Percentiles rank a stretch among this genome's conserved stretches.
These are phyloP conservation scores for Tyto alba DNA, from an alignment of 2,113 vertebrate species.

Conservation along the genomic window DNA sequence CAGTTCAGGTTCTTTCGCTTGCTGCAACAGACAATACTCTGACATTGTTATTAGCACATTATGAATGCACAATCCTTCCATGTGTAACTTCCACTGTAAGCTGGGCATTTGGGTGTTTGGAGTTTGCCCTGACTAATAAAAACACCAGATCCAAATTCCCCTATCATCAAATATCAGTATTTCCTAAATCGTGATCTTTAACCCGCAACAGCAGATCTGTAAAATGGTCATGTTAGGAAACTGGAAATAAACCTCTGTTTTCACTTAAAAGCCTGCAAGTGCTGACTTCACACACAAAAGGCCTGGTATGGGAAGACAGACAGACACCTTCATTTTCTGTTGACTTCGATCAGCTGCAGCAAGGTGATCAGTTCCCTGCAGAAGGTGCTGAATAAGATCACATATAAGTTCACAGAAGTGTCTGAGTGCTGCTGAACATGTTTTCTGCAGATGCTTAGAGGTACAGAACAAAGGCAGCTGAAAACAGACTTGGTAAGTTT, in stretches of 20 bases:
- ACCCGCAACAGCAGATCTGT: neutral
- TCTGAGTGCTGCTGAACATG: neutral
- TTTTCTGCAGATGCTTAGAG: constrained; percentile 13
- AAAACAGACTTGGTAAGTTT: constrained; percentile 26
- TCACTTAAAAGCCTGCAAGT: neutral
- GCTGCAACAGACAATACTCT: constrained; percentile 2
- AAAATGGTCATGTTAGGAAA: neutral
- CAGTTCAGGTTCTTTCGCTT: neutral
- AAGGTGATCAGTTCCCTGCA: neutral
- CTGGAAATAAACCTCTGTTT: neutral
- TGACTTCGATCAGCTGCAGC: neutral
- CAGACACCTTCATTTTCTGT: neutral
- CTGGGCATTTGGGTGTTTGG: neutral
- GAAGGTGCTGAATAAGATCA: neutral
- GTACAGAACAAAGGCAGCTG: constrained; percentile 23
- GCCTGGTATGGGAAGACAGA: neutral
- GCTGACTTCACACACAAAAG: neutral
- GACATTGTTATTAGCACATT: neutral
- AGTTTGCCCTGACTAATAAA: neutral
- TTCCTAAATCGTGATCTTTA: neutral
- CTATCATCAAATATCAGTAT: neutral
- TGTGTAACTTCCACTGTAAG: neutral
- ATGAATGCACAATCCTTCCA: neutral
- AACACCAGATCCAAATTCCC: neutral
- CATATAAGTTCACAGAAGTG: neutral